A percentile compares a stretch with the other conserved stretches of the same genome.
Conservation (phyloP, 2,888 invertebrate genomes). For the Metacarcinus magister region DNA sequence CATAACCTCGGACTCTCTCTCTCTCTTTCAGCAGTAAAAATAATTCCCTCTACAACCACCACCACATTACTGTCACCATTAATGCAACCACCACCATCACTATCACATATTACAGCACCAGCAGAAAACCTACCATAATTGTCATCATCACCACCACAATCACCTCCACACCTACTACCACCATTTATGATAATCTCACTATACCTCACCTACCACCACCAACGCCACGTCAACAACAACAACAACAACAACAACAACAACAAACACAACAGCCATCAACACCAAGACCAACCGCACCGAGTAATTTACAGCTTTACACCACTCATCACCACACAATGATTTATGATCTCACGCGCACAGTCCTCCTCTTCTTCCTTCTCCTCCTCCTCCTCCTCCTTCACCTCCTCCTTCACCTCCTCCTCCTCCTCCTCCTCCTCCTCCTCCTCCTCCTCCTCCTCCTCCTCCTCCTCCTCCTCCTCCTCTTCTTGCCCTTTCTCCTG, state of each 20-base stretch:
- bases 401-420: neutral
- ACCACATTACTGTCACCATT: neutral
- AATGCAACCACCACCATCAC: neutral
- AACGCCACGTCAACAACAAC: neutral
- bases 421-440: neutral
- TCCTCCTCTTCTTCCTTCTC: neutral
- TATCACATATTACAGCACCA: neutral
- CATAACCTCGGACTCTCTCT: too few relatives aligned
- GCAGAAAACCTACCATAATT: neutral
- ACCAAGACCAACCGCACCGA: neutral
- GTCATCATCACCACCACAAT: neutral
- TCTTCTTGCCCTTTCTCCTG: neutral
- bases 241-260: neutral
- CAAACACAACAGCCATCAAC: neutral
- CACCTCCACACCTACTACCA: neutral
- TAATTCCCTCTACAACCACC: too few relatives aligned
- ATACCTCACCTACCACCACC: neutral
- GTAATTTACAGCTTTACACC: slow-evolving; percentile 45
- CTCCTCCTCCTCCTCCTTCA: neutral
- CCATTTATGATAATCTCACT: neutral
- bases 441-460: neutral
- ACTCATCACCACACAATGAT: slow-evolving; percentile 17
- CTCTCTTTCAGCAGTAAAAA: too few relatives aligned
- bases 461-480: neutral
- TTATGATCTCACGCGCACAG: neutral